A percentile compares a stretch with the other conserved stretches of the same genome.
These are phyloP conservation scores for Danaus plexippus DNA, from an alignment of 1,140 invertebrate genomes.

Conservation along the genomic window DNA sequence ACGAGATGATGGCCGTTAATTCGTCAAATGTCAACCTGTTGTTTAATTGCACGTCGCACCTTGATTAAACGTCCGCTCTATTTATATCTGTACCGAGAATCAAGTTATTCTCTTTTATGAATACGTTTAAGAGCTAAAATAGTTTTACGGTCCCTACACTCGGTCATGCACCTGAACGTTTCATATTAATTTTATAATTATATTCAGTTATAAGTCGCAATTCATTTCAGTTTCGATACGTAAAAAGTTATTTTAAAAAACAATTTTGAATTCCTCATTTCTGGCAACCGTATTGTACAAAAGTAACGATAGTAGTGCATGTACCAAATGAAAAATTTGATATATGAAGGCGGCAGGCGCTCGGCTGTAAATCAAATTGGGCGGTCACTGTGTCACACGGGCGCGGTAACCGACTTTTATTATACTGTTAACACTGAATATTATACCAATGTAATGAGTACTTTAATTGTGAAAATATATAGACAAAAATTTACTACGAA, in stretches of 20 bases:
- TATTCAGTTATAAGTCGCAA: too few relatives aligned
- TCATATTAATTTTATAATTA: too few relatives aligned
- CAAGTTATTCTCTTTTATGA: background rate
- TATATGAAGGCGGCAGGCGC: constrained; percentile 19
- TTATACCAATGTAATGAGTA: too few relatives aligned
- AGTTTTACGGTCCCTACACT: background rate
- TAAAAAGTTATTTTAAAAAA: background rate
- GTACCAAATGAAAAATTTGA: constrained; percentile 13
- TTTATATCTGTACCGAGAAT: constrained; percentile 26
- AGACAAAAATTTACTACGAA: too few relatives aligned
- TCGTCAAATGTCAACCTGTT: constrained; percentile 40
- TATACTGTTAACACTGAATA: too few relatives aligned
- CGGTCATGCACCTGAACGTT: too few relatives aligned
- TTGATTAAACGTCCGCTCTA: constrained; percentile 35
- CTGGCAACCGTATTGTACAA: constrained; percentile 1
- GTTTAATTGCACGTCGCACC: constrained; percentile 35
- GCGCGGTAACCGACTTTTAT: too few relatives aligned
- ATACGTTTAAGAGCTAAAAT: constrained; percentile 8
- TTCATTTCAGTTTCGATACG: background rate
- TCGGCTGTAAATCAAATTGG: constrained; percentile 20
- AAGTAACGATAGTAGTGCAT: constrained; percentile 2
- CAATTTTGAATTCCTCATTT: background rate
- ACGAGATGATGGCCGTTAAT: constrained; percentile 17
- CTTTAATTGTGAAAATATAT: too few relatives aligned
- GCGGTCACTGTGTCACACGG: constrained; percentile 18